phyloP scores from a whole-genome alignment of 2,113 vertebrate genomes.

The Hydrolagus affinis region DNA sequence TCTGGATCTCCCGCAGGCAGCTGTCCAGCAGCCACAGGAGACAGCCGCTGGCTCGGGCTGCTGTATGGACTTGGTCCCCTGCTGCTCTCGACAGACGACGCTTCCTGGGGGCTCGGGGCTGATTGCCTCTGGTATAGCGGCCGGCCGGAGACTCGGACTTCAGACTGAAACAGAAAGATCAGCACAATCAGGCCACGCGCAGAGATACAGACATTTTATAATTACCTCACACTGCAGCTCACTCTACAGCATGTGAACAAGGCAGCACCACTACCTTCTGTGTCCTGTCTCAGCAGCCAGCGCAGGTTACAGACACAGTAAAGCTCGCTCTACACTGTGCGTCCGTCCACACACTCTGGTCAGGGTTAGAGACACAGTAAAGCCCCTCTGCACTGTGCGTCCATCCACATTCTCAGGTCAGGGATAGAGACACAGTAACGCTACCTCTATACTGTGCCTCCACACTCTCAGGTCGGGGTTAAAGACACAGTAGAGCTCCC shows the following conservation, averaged over 20 bases:
- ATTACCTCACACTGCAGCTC: not conserved
- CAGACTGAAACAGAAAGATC: not conserved
- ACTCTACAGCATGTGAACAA: not conserved
- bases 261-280: not conserved
- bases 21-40: not conserved
- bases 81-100: not conserved
- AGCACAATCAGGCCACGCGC: not conserved
- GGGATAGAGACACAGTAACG: too few species aligned
- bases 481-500: not conserved
- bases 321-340: not conserved
- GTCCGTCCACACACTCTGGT: too few species aligned
- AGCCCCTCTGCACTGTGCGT: not conserved
- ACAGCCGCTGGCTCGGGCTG: conserved; percentile 9
- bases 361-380: too few species aligned
- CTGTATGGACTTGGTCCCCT: conserved; percentile 14
- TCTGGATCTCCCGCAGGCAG: not conserved
- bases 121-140: conserved; percentile 16
- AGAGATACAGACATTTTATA: not conserved
- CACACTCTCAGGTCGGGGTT: too few species aligned
- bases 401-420: too few species aligned
- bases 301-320: not conserved
- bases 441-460: too few species aligned
- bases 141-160: conserved; percentile 2
- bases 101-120: not conserved
- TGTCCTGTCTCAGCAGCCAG: not conserved